Base-by-base conservation (phyloP, 2,797 vertebrate genomes). In the Tauraco hartlaubi region DNA sequence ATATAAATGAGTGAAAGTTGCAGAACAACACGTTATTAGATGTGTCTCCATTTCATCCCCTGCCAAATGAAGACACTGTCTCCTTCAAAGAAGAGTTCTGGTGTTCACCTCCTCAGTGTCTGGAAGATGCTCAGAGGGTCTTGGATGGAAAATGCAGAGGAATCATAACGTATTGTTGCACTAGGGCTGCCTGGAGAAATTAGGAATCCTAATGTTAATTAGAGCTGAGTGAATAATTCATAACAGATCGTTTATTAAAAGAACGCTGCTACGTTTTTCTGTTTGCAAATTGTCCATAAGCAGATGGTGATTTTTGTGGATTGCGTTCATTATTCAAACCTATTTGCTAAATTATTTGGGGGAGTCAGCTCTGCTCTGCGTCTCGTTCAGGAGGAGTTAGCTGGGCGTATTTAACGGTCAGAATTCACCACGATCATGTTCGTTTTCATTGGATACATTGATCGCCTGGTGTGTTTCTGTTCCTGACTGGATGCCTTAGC, bases 261-360 rank as follows among this genome's bases (percentile, higher is more conserved):
- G 88, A 94, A 96, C 59, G 48, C 33, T 63, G 59, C 76, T 85
- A 58, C 68, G 81, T 94, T 81, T 62, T 76, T 46, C 91, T 92
- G 33, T 95, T 90, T 88, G 88, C 89, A 95, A 95, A 93, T 94
- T 72, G 90, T 91, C 94, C 87, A 12, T 49, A 59, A 96, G 92
- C 96, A 97, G 95, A 97, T 95, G 96, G 94, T 79, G 68, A 68
- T 90, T 96, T 73, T 92, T 94, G 68, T 68, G 80, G 80, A 56
- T 89, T 64, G 73, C 9, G 22, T 90, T 90, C 85, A 56, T 95
- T 90, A 77, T 69, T 90, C 90, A 89, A 69, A 78, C 46, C 80
- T 49, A 87, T 96, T 91, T 81, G 71, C 88, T 92, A 85, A 95
- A 87, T 95, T 56, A 83, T 95, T 90, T 67, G 52, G 59, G 61